Evolutionary conservation across 2,888 invertebrate genomes (phyloP).

Genomic region (Coenonympha glycerion): DNA sequence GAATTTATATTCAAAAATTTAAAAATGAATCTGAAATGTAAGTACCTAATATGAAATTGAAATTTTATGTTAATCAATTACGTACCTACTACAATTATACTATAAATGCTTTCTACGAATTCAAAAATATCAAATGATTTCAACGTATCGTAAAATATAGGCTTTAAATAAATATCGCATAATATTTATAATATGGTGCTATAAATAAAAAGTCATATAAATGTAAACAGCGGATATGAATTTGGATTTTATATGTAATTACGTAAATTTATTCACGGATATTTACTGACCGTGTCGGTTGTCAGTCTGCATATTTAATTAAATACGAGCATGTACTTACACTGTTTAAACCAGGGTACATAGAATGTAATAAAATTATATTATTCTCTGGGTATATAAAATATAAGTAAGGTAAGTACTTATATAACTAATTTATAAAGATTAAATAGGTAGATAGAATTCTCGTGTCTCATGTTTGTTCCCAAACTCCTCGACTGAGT

Average conservation of each 20-base stretch:
- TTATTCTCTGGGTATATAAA: too few relatives aligned
- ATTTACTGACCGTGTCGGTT: constrained; percentile 15
- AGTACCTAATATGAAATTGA: background rate
- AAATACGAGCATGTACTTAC: too few relatives aligned
- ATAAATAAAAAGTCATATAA: constrained; percentile 1
- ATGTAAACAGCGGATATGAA: constrained; percentile 11
- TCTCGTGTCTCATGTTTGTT: too few relatives aligned
- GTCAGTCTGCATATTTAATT: constrained; percentile 12
- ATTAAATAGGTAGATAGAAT: too few relatives aligned
- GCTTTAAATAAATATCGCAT: background rate
- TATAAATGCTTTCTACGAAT: background rate
- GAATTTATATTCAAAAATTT: too few relatives aligned
- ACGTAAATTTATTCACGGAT: constrained; percentile 16
- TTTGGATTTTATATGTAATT: constrained; percentile 11
- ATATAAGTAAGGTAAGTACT: too few relatives aligned
- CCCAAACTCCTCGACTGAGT: too few relatives aligned
- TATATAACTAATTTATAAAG: too few relatives aligned
- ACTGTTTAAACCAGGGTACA: background rate
- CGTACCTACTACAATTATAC: background rate
- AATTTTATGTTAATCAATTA: background rate
- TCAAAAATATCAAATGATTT: background rate
- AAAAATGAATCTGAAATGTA: too few relatives aligned
- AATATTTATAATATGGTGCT: background rate
- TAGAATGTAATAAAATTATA: too few relatives aligned
- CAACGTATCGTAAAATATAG: background rate